Evolutionary conservation across 37 sponge, comb jelly and placozoan genomes (phyloP).

Genomic region (Crambe crambe): DNA sequence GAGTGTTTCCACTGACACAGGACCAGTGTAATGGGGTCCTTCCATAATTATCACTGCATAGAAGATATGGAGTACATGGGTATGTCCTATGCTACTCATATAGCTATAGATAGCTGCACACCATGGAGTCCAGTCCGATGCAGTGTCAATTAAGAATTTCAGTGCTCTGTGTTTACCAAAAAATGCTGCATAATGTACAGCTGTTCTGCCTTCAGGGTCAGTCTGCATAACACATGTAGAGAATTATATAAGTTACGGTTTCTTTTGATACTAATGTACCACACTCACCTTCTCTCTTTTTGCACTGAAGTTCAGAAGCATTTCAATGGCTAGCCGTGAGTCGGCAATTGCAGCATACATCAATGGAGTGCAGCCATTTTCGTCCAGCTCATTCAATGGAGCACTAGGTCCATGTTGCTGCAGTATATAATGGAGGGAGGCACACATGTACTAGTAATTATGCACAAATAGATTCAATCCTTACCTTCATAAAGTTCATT

Average conservation of each 20-base stretch:
- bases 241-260: too few species aligned
- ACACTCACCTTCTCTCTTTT: slow-evolving; percentile 66
- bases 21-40: slow-evolving; percentile 91
- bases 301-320: slow-evolving; percentile 76
- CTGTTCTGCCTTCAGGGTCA: slow-evolving; percentile 79
- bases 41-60: slow-evolving; percentile 71
- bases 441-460: background rate
- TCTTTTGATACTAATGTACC: background rate
- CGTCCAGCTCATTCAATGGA: slow-evolving; percentile 64
- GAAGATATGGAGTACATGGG: too few species aligned
- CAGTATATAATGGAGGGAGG: background rate
- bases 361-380: slow-evolving; percentile 76
- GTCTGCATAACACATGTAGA: slow-evolving; percentile 44
- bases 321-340: slow-evolving; percentile 68
- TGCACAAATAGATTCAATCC: slow-evolving; percentile 48
- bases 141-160: slow-evolving; percentile 81
- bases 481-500: slow-evolving; percentile 73
- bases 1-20: slow-evolving; percentile 52
- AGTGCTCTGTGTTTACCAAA: slow-evolving; percentile 80
- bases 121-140: slow-evolving; percentile 79
- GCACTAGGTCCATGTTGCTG: slow-evolving; percentile 58
- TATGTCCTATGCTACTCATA: background rate
- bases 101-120: background rate
- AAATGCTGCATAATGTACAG: slow-evolving; percentile 93
- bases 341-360: slow-evolving; percentile 90